Evolutionary conservation across 53 echinoderm and acorn worm genomes (phyloP).

Genomic region (Crossaster papposus): DNA sequence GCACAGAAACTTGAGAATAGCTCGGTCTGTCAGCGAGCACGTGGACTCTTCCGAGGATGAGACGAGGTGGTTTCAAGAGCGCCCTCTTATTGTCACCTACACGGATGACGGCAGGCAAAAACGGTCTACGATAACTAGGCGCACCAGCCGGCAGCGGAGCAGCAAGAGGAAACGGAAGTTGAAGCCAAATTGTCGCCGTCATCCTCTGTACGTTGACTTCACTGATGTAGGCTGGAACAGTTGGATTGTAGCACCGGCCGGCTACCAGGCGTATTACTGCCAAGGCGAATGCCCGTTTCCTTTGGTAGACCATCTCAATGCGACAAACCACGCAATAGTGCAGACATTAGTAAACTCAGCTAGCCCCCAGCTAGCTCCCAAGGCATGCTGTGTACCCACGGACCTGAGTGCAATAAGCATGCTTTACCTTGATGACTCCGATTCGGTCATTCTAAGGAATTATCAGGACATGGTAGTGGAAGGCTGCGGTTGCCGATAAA

Average conservation of each 20-base stretch:
- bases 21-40: constrained; percentile 50
- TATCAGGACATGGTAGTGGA: constrained; percentile 98
- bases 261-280: constrained; percentile 95
- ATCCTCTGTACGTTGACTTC: constrained; percentile 95
- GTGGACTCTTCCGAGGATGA: constrained; percentile 57
- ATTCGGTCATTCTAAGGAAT: constrained; percentile 89
- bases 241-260: constrained; percentile 97
- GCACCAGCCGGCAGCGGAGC: constrained; percentile 54
- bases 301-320: constrained; percentile 85
- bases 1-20: constrained; percentile 78
- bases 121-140: constrained; percentile 62
- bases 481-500: constrained; percentile 94
- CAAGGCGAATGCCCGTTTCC: constrained; percentile 98
- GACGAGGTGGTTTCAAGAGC: constrained; percentile 80
- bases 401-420: constrained; percentile 94
- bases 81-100: constrained; percentile 83
- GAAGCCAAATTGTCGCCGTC: constrained; percentile 85
- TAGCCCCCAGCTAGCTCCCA: constrained; percentile 84
- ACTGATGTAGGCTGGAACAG: constrained; percentile 93
- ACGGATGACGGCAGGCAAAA: constrained; percentile 95
- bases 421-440: constrained; percentile 88
- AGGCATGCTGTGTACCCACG: constrained; percentile 97
- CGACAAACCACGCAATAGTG: constrained; percentile 96
- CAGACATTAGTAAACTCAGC: constrained; percentile 98
- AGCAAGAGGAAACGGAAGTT: constrained; percentile 73